Evolutionary conservation across 2,888 invertebrate species (phyloP).

Genomic region (Oscheius myriophilus): DNA sequence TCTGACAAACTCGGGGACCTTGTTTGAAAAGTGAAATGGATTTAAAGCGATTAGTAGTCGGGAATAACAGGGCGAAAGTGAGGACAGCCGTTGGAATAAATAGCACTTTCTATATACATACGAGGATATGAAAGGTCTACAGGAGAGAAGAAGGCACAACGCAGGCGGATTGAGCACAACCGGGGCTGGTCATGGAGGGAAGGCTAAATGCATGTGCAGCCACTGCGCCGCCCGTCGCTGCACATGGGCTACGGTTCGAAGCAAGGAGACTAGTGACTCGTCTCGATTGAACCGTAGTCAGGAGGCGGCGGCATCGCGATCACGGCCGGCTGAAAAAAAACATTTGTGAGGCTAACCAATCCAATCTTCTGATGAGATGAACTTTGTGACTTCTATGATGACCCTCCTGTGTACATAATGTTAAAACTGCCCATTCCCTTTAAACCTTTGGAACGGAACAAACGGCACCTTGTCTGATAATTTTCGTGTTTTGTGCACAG

Average conservation of each 20-base stretch:
- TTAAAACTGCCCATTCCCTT: too few species aligned
- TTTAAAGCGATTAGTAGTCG: conserved; percentile 9
- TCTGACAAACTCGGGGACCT: background rate
- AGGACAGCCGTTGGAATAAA: conserved; percentile 6
- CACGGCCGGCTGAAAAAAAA: conserved; percentile 36
- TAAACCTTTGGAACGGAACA: too few species aligned
- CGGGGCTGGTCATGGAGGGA: background rate
- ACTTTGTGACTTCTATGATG: too few species aligned
- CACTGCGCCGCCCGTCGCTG: too few species aligned
- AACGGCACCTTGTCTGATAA: too few species aligned
- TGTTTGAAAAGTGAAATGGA: conserved; percentile 13
- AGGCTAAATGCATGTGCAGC: too few species aligned
- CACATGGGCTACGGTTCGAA: too few species aligned
- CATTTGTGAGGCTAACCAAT: too few species aligned
- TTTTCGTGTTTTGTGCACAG: too few species aligned
- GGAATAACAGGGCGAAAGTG: too few species aligned
- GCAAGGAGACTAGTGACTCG: conserved; percentile 5
- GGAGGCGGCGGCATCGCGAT: conserved; percentile 52
- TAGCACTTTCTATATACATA: conserved; percentile 3
- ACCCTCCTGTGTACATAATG: too few species aligned
- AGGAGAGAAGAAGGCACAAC: conserved; percentile 14
- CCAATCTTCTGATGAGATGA: too few species aligned
- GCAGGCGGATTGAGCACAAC: background rate
- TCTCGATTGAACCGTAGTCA: conserved; percentile 24
- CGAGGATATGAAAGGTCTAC: background rate